Evolutionary conservation across 2,888 invertebrate genomes (phyloP).

Genomic region (Deilephila porcellus): DNA sequence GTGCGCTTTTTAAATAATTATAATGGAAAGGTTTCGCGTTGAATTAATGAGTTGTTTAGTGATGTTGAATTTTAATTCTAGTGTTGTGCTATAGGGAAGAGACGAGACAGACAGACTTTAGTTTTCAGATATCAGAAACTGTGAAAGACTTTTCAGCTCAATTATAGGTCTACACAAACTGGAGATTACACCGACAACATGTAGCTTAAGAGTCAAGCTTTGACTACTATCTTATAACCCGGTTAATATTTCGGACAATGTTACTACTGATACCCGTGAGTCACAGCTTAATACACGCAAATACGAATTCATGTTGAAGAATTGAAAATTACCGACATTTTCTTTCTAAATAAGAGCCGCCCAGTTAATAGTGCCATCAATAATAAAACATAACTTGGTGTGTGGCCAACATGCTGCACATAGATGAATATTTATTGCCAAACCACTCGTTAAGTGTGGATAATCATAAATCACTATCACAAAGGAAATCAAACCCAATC

Average conservation of each 20-base stretch:
- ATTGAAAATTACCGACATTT: conserved; percentile 52
- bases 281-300: not conserved
- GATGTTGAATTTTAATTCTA: too few relatives aligned
- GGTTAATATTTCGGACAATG: not conserved
- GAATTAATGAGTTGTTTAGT: too few relatives aligned
- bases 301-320: conserved; percentile 44
- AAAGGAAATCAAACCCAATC: conserved; percentile 9
- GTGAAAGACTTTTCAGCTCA: too few relatives aligned
- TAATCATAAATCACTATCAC: conserved; percentile 46
- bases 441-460: conserved; percentile 46
- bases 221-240: too few relatives aligned
- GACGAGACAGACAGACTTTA: too few relatives aligned
- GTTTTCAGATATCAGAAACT: too few relatives aligned
- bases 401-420: conserved; percentile 49
- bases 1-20: conserved; percentile 31
- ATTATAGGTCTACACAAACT: too few relatives aligned
- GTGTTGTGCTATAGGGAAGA: too few relatives aligned
- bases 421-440: conserved; percentile 56
- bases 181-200: too few relatives aligned
- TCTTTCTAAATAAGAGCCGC: conserved; percentile 48
- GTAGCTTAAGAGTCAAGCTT: too few relatives aligned
- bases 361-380: conserved; percentile 54
- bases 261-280: not conserved
- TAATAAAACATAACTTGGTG: conserved; percentile 55
- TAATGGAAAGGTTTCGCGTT: not conserved